phyloP scores from a whole-genome alignment of 2,888 invertebrate genomes.

The Antheraea yamamai region DNA sequence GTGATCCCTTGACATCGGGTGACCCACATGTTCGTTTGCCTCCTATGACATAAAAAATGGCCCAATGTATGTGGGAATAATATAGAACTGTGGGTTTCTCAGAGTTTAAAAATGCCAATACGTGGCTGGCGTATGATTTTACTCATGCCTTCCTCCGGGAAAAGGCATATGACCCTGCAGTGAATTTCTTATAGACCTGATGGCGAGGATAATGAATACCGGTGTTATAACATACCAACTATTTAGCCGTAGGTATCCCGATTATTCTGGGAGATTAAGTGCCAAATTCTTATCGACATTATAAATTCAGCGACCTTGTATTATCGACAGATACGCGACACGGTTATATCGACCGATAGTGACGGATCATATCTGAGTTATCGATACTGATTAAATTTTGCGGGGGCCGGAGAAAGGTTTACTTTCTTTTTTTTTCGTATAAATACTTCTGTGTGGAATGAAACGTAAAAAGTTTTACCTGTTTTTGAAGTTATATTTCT shows the following conservation, averaged over 20 bases:
- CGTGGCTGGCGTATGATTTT: too few relatives aligned
- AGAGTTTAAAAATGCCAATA: too few relatives aligned
- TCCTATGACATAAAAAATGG: too few relatives aligned
- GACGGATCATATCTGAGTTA: conserved; percentile 3
- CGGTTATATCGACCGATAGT: conserved; percentile 15
- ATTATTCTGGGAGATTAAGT: neutral
- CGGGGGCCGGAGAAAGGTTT: conserved; percentile 8
- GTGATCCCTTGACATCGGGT: too few relatives aligned
- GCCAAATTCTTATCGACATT: conserved; percentile 15
- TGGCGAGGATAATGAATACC: too few relatives aligned
- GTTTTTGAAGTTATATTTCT: too few relatives aligned
- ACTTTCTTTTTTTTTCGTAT: conserved; percentile 6
- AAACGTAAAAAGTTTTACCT: neutral
- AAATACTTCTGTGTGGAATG: neutral
- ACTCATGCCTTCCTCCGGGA: too few relatives aligned
- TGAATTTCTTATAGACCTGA: too few relatives aligned
- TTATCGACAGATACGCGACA: conserved; percentile 13
- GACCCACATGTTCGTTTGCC: too few relatives aligned
- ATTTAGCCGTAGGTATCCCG: neutral
- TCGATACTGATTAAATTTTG: conserved; percentile 8
- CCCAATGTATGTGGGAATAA: too few relatives aligned
- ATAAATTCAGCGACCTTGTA: conserved; percentile 19
- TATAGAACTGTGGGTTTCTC: too few relatives aligned
- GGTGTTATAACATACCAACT: neutral
- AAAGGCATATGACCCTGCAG: too few relatives aligned